Evolutionary conservation across 2,113 vertebrate genomes (phyloP), one percentile per base, ranked within the genome.

Genomic region (Gobio gobio): DNA sequence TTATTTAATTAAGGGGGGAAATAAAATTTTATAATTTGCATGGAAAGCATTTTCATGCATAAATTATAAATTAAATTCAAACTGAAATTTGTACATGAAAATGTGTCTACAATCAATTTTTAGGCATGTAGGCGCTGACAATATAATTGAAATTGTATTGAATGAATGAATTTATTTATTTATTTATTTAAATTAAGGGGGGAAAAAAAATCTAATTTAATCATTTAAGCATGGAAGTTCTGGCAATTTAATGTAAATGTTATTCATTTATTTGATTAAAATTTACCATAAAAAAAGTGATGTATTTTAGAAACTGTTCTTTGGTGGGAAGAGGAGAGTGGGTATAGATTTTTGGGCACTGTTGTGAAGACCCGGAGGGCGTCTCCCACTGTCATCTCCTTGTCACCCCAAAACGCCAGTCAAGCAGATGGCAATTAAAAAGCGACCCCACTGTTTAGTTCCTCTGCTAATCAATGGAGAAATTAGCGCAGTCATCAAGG

Each of bases 401-500:
- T 36, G 51, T 85, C 54, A 85, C 51, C 47, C 76, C 7, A 29
- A 59, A 58, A 10, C 51, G 40, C 45, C 43, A 72, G 36, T 85
- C 54, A 85, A 61, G 64, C 54, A 74, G 84, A 85, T 79, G 78
- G 77, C 40, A 72, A 73, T 85, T 74, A 80, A 80, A 85, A 85
- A 80, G 84, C 33, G 20, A 16, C 59, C 54, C 63, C 24, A 82
- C 79, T 68, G 79, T 82, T 82, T 51, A 82, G 61, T 82, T 82
- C 43, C 63, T 79, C 64, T 59, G 20, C 61, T 58, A 85, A 70
- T 78, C 83, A 78, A 78, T 78, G 20, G 26, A 56, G 20, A 56
- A 85, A 85, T 85, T 54, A 85, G 76, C 83, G n/a, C 83, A 54
- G 59, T 77, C 73, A 77, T 82, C 79, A 84, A 51, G 83, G 61